Evolutionary conservation across 2,113 vertebrate species (phyloP), one percentile per base, ranked within the genome.

Genomic region (Rhabdornis inornatus): DNA sequence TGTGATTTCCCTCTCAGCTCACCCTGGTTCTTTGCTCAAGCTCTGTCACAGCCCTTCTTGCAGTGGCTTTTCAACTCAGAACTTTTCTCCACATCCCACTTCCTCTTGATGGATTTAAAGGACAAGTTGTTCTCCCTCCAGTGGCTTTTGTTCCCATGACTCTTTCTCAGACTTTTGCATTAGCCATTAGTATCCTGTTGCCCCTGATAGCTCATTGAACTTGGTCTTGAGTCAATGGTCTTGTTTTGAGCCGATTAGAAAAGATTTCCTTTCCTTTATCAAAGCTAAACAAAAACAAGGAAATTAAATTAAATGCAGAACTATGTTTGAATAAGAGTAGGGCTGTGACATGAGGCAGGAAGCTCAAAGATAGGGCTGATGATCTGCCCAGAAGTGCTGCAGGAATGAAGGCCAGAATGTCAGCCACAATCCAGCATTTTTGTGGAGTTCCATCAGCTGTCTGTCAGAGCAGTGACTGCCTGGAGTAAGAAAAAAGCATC

Each of bases 261-360:
- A 95, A 95, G 68, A 94, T 97, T 97, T 97, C 95, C 97, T 97
- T 95, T 97, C 65, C 90, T 92, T 95, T 97, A 97, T 94, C 96
- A 60, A 94, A 96, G 84, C 94, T 92, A 96, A 97, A 97, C 94
- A 97, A 97, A 97, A 95, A 3, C 94, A 96, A 96, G 96, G 96
- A 97, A 97, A 97, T 97, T 91, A 95, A 97, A 97, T 97, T 75
- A 97, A 96, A 96, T 80, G 87, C 90, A 77, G 56, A 95, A 84
- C 69, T 60, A 10, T 78, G 94, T 90, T 96, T 91, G 91, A 96
- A 83, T 89, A 97, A 86, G 90, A 91, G 90, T 40, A 59, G 88
- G 93, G 90, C 85, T 94, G 84, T 71, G 94, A 90, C 96, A 95
- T 65, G 83, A 96, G 84, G 87, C 94, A 97, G 97, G 96, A 97